A percentile compares a stretch with the other conserved stretches of the same genome.
Evolutionary conservation across 1,140 invertebrate species (phyloP).

Genomic region (Diorhabda sublineata): DNA sequence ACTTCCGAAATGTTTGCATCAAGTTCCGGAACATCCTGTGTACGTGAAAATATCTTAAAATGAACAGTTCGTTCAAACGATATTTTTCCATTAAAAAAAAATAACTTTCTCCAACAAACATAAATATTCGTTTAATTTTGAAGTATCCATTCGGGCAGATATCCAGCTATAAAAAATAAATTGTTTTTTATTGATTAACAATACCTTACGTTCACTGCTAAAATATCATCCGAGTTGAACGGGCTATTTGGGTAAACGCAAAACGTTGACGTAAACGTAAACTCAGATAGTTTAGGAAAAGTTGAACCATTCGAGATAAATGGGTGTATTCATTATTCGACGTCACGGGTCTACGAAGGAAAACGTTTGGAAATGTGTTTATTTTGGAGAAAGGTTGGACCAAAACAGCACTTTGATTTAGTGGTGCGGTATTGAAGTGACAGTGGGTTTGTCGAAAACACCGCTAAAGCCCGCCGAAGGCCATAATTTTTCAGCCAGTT

Average conservation of each 20-base stretch:
- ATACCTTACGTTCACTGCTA: not conserved
- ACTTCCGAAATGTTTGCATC: too few relatives aligned
- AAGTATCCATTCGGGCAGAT: too few relatives aligned
- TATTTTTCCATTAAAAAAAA: too few relatives aligned
- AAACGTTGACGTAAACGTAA: slow-evolving; percentile 1
- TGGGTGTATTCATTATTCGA: slow-evolving; percentile 19
- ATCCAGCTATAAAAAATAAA: not conserved
- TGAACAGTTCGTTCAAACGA: too few relatives aligned
- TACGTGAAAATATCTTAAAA: too few relatives aligned
- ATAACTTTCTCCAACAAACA: too few relatives aligned
- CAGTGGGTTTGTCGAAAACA: slow-evolving; percentile 39
- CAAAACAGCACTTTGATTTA: slow-evolving; percentile 40
- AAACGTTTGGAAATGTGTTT: slow-evolving; percentile 28
- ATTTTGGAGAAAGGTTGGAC: slow-evolving; percentile 34
- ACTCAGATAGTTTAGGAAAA: slow-evolving; percentile 14
- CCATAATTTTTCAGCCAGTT: slow-evolving; percentile 37
- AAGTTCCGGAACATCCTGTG: too few relatives aligned
- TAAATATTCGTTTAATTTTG: too few relatives aligned
- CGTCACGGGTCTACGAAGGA: slow-evolving; percentile 11
- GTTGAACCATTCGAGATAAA: slow-evolving; percentile 10
- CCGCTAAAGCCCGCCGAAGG: slow-evolving; percentile 31
- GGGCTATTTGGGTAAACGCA: slow-evolving; percentile 6
- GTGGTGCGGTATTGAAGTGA: slow-evolving; percentile 43
- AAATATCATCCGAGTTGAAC: slow-evolving; percentile 1
- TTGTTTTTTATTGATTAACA: not conserved